A percentile compares a stretch with the other conserved stretches of the same genome.
Evolutionary conservation across 2,797 vertebrate species (phyloP).

Genomic region (Pseudotriccus pelzelni): DNA sequence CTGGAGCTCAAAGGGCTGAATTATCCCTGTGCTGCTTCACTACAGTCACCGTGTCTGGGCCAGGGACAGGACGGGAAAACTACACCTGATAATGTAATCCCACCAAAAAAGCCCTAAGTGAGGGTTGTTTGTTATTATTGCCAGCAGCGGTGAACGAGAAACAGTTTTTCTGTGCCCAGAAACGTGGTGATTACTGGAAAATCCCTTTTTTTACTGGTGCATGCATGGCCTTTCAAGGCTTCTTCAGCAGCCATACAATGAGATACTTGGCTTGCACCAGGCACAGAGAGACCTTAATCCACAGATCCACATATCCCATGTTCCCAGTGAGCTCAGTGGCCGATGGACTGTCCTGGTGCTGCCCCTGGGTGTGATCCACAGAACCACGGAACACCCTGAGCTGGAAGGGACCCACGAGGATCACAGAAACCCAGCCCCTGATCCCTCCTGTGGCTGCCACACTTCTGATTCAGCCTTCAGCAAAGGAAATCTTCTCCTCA

Average conservation of each 20-base stretch:
- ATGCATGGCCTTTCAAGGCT: background rate
- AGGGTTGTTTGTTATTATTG: background rate
- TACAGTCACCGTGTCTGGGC: background rate
- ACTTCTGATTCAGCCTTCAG: background rate
- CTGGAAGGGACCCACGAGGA: background rate
- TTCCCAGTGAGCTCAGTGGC: background rate
- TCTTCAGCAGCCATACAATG: background rate
- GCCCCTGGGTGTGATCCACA: background rate
- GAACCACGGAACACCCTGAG: background rate
- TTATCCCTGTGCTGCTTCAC: background rate
- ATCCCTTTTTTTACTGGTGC: background rate
- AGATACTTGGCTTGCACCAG: background rate
- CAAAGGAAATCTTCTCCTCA: background rate
- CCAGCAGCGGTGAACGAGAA: background rate
- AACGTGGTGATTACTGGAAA: background rate
- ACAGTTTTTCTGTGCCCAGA: background rate
- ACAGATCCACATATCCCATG: accelerated
- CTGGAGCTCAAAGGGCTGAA: background rate
- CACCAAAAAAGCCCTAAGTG: background rate
- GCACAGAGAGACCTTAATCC: background rate
- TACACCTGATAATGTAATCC: accelerated
- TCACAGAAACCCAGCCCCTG: background rate
- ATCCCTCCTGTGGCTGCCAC: background rate
- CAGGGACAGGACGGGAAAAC: background rate
- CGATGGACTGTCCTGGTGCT: background rate